A percentile compares a stretch with the other conserved stretches of the same genome.
Evolutionary conservation across 2,888 invertebrate species (phyloP).

Genomic region (Galerucella pusilla): DNA sequence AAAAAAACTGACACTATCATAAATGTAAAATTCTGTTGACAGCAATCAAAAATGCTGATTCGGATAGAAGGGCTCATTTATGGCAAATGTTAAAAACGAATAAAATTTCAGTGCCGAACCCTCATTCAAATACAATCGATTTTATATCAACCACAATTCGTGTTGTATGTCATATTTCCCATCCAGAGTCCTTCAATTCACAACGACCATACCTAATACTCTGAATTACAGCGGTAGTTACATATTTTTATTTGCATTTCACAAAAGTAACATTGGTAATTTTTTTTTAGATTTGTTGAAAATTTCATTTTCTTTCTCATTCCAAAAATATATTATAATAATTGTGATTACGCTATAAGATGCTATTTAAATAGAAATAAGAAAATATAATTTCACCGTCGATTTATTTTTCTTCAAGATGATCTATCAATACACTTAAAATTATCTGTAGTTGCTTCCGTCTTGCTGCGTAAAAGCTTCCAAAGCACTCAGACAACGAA

Average conservation of each 20-base stretch:
- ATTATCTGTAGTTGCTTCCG: conserved; percentile 17
- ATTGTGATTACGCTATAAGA: not conserved
- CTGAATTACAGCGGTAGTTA: not conserved
- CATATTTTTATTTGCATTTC: not conserved
- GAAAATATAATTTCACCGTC: conserved; percentile 6
- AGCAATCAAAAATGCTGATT: conserved; percentile 19
- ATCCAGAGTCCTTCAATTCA: not conserved
- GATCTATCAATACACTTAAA: conserved; percentile 18
- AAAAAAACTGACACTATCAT: conserved; percentile 20
- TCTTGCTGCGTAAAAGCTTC: conserved; percentile 15
- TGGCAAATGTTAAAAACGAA: conserved; percentile 18
- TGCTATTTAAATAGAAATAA: not conserved
- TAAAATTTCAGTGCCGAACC: conserved; percentile 14
- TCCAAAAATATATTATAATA: not conserved
- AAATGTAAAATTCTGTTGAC: conserved; percentile 20
- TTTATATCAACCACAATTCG: conserved; percentile 13
- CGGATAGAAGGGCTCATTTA: conserved; percentile 13
- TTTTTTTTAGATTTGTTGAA: not conserved
- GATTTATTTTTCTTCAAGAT: conserved; percentile 21
- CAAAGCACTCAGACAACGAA: conserved; percentile 19
- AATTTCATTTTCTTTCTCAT: not conserved
- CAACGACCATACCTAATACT: not conserved
- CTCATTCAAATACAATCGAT: conserved; percentile 18
- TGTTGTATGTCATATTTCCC: not conserved
- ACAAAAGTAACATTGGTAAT: not conserved